phyloP scores from a whole-genome alignment of 2,113 vertebrate species.

The Pangasianodon gigas region DNA sequence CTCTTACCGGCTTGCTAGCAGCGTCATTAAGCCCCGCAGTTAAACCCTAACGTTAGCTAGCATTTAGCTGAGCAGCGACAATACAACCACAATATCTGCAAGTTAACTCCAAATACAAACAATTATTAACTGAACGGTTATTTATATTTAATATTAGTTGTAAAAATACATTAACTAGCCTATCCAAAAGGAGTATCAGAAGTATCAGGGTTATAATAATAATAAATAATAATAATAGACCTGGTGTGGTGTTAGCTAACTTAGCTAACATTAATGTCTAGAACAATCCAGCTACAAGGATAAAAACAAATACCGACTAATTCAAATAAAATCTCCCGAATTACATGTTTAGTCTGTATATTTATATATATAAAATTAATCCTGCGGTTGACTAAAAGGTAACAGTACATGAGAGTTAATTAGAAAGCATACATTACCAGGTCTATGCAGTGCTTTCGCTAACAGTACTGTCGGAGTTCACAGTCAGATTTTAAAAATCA shows the following conservation, averaged over 20 bases:
- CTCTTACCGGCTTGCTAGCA: not conserved
- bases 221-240: not conserved
- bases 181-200: too few relatives aligned
- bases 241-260: not conserved
- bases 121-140: not conserved
- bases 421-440: conserved; percentile 15
- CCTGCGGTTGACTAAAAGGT: not conserved
- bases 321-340: not conserved
- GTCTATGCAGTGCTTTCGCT: not conserved
- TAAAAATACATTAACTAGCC: not conserved
- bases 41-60: not conserved
- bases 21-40: not conserved
- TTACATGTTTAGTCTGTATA: not conserved
- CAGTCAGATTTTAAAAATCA: conserved; percentile 51
- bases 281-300: not conserved
- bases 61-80: not conserved
- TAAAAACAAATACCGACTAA: not conserved
- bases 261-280: not conserved
- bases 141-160: not conserved
- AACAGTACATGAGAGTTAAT: not conserved
- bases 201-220: too few relatives aligned
- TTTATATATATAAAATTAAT: not conserved
- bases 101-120: not conserved
- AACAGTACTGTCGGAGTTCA: not conserved
- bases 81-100: not conserved